Conservation (phyloP, 2,113 vertebrate species). For the Spermophilus dauricus region DNA sequence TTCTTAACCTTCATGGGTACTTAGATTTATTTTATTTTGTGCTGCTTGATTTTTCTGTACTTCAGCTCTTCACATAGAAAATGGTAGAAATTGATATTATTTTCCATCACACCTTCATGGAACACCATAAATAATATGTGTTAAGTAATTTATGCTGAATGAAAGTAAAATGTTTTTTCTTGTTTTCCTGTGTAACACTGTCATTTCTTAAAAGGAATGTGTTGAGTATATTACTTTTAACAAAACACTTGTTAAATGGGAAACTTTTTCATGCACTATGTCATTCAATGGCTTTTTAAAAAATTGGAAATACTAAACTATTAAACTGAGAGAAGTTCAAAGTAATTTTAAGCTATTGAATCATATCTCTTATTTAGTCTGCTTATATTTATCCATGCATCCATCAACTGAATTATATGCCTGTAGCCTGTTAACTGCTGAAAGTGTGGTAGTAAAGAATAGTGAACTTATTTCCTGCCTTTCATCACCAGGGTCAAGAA, state of each 20-base stretch:
- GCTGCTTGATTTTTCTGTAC: not conserved
- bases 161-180: not conserved
- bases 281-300: not conserved
- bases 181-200: not conserved
- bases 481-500: not conserved
- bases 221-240: not conserved
- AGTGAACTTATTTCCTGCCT: not conserved
- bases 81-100: not conserved
- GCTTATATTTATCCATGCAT: not conserved
- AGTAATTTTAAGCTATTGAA: not conserved
- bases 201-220: not conserved
- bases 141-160: not conserved
- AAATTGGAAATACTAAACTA: not conserved
- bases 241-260: not conserved
- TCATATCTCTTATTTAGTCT: not conserved
- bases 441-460: not conserved
- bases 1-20: not conserved
- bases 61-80: constrained; percentile 16
- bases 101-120: not conserved
- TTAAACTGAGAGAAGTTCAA: not conserved
- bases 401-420: not conserved
- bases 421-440: not conserved
- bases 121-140: not conserved
- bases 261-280: not conserved
- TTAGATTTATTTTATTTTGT: constrained; percentile 17